Percentiles rank a stretch among this genome's conserved stretches.
phyloP scores from a whole-genome alignment of 1,140 invertebrate species.

The Sitodiplosis mosellana region DNA sequence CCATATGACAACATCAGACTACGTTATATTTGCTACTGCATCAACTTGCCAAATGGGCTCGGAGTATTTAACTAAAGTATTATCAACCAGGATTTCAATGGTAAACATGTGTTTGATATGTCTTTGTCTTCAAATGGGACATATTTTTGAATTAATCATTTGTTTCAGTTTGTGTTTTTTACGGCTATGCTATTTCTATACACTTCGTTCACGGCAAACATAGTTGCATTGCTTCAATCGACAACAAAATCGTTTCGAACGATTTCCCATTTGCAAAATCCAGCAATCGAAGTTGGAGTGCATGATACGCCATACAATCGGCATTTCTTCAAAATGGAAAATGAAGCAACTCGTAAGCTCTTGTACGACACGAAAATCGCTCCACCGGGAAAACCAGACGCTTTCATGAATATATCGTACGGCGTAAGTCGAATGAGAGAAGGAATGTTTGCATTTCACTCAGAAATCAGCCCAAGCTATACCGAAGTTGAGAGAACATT shows the following conservation, averaged over 20 bases:
- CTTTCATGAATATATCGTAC: conserved; percentile 19
- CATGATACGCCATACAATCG: conserved; percentile 21
- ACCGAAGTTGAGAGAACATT: too few species aligned
- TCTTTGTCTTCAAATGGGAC: too few species aligned
- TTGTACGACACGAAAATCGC: conserved; percentile 20
- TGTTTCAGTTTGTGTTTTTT: conserved; percentile 1
- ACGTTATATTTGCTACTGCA: conserved; percentile 2
- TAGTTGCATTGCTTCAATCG: conserved; percentile 29
- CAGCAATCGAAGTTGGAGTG: conserved; percentile 17
- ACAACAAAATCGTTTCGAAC: conserved; percentile 26
- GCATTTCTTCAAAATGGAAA: conserved; percentile 14
- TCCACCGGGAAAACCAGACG: conserved; percentile 11
- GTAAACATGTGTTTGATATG: not conserved
- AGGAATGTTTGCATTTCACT: conserved; percentile 39
- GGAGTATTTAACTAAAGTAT: conserved; percentile 3
- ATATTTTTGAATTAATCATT: not conserved
- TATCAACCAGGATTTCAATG: conserved; percentile 10
- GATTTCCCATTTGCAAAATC: conserved; percentile 21
- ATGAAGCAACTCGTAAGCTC: conserved; percentile 9
- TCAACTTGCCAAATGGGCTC: conserved; percentile 5
- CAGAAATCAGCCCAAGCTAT: too few species aligned
- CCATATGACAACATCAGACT: not conserved
- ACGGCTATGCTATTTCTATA: conserved; percentile 16
- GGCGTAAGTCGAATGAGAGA: conserved; percentile 6
- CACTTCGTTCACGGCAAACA: conserved; percentile 27